A percentile compares a stretch with the other conserved stretches of the same genome.
Conservation (phyloP, 1,140 invertebrate species). For the Drosophila eugracilis region DNA sequence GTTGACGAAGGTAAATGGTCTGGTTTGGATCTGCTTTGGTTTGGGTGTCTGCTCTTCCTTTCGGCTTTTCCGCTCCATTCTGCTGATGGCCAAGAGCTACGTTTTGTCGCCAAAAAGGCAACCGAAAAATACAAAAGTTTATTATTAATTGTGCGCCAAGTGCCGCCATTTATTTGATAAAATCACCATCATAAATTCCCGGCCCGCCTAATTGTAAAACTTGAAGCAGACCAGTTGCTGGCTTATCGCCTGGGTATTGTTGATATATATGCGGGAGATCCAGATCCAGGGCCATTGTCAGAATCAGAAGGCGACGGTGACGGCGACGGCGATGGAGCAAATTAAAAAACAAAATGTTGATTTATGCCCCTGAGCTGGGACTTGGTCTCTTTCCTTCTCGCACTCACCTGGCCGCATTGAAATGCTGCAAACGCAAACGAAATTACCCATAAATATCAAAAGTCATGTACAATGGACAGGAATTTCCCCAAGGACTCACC, state of each 20-base stretch:
- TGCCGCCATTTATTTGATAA: constrained; percentile 79
- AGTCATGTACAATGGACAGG: constrained; percentile 83
- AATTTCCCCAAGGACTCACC: constrained; percentile 72
- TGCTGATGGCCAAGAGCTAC: constrained; percentile 32
- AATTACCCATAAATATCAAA: constrained; percentile 83
- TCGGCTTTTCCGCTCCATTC: constrained; percentile 5
- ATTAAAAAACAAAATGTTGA: constrained; percentile 83
- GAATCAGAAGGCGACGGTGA: constrained; percentile 69
- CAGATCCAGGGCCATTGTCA: constrained; percentile 65
- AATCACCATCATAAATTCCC: constrained; percentile 77
- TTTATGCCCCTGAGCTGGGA: constrained; percentile 57
- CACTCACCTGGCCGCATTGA: constrained; percentile 69
- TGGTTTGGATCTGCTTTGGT: not conserved
- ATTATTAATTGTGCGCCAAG: constrained; percentile 82
- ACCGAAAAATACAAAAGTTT: constrained; percentile 56
- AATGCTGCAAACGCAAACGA: constrained; percentile 78
- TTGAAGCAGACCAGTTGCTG: constrained; percentile 61
- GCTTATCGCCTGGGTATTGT: constrained; percentile 46
- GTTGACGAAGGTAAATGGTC: constrained; percentile 78
- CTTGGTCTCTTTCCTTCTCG: constrained; percentile 3
- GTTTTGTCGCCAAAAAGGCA: constrained; percentile 48
- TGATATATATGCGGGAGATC: constrained; percentile 30
- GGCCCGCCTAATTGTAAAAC: constrained; percentile 77
- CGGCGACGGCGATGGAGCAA: constrained; percentile 55
- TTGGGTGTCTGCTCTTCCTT: not conserved